Percentiles rank a stretch among this genome's conserved stretches.
Evolutionary conservation across 2,888 invertebrate species (phyloP).

Genomic region (Nomada fucata): DNA sequence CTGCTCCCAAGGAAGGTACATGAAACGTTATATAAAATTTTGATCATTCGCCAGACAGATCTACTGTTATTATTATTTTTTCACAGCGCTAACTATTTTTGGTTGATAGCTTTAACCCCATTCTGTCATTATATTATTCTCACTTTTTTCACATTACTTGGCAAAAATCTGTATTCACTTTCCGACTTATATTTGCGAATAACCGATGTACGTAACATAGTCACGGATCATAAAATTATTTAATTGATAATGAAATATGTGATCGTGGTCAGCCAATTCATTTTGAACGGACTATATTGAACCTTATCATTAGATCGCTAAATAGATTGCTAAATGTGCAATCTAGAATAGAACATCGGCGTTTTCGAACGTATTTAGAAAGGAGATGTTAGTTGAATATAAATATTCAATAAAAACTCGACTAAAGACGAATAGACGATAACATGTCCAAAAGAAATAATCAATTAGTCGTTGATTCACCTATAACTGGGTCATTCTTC

Average conservation of each 20-base stretch:
- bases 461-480: background rate
- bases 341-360: constrained; percentile 44
- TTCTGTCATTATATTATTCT: too few species aligned
- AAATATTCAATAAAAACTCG: constrained; percentile 7
- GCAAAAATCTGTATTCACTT: too few species aligned
- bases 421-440: constrained; percentile 7
- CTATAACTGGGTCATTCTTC: background rate
- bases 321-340: constrained; percentile 37
- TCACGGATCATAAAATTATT: background rate
- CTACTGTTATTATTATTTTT: too few species aligned
- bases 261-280: background rate
- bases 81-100: too few species aligned
- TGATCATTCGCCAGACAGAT: too few species aligned
- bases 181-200: background rate
- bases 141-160: too few species aligned
- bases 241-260: background rate
- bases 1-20: too few species aligned
- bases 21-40: too few species aligned
- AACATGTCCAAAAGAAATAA: background rate
- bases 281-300: constrained; percentile 7
- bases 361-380: constrained; percentile 15
- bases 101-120: too few species aligned
- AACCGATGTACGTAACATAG: background rate
- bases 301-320: constrained; percentile 8
- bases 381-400: constrained; percentile 19